Conservation (phyloP, 2,797 vertebrate genomes). For the Chaetophractus vellerosus region DNA sequence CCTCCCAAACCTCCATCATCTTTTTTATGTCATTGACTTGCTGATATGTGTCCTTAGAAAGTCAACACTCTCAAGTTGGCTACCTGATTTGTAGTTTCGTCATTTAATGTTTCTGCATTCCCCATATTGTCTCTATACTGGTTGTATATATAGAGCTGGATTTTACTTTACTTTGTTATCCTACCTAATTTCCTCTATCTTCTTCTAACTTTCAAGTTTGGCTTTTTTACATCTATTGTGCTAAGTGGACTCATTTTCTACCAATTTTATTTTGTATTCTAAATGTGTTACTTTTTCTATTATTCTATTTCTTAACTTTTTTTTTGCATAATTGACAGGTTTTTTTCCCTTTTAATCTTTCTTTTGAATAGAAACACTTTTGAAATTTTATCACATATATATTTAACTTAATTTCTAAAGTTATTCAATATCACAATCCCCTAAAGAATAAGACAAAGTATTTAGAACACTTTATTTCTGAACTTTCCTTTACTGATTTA, state of each 20-base stretch:
- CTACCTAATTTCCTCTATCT: neutral
- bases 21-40: neutral
- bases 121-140: neutral
- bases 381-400: neutral
- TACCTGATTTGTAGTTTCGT: neutral
- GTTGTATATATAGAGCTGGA: neutral
- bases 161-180: neutral
- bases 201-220: neutral
- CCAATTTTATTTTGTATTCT: neutral
- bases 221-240: neutral
- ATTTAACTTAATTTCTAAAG: conserved; percentile 13
- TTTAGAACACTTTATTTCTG: neutral
- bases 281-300: neutral
- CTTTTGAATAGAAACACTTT: conserved; percentile 2
- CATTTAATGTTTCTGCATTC: neutral
- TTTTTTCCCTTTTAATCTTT: neutral
- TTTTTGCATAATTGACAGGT: neutral
- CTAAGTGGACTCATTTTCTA: neutral
- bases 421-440: neutral
- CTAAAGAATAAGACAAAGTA: neutral
- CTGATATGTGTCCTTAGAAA: neutral
- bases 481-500: neutral
- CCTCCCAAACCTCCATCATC: neutral
- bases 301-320: conserved; percentile 3
- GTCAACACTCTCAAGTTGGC: neutral